These are phyloP conservation scores for Artemia franciscana DNA, from an alignment of 1,140 invertebrate species.

Conservation along the genomic window DNA sequence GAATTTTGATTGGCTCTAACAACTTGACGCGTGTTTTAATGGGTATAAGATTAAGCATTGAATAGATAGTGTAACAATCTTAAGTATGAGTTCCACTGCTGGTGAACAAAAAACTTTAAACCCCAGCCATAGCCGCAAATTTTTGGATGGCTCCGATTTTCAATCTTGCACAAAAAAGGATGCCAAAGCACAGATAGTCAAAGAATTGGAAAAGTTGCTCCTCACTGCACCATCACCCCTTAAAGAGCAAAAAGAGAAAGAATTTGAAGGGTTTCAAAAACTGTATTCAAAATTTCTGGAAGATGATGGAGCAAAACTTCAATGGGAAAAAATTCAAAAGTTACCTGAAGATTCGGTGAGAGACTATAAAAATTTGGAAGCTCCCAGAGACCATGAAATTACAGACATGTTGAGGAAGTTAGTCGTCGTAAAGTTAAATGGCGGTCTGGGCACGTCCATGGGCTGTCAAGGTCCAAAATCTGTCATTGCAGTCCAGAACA, in stretches of 20 bases:
- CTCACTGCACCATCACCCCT: constrained; percentile 30
- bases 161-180: constrained; percentile 72
- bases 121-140: constrained; percentile 17
- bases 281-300: constrained; percentile 63
- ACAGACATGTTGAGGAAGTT: constrained; percentile 65
- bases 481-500: constrained; percentile 87
- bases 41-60: too few species aligned
- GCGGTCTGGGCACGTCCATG: constrained; percentile 96
- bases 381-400: constrained; percentile 42
- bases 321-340: constrained; percentile 80
- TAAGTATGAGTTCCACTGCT: too few species aligned
- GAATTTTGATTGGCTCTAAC: too few species aligned
- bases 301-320: constrained; percentile 58
- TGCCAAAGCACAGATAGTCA: constrained; percentile 47
- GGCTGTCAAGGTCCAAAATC: constrained; percentile 98
- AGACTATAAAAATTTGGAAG: constrained; percentile 41
- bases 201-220: constrained; percentile 52
- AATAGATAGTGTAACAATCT: too few species aligned
- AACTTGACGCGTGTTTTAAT: too few species aligned
- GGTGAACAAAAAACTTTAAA: too few species aligned
- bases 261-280: constrained; percentile 58
- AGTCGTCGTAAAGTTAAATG: constrained; percentile 96
- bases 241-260: constrained; percentile 24
- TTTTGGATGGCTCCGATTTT: constrained; percentile 60
- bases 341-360: constrained; percentile 52